phyloP scores from a whole-genome alignment of 2,113 vertebrate genomes.

The Pterocles gutturalis region DNA sequence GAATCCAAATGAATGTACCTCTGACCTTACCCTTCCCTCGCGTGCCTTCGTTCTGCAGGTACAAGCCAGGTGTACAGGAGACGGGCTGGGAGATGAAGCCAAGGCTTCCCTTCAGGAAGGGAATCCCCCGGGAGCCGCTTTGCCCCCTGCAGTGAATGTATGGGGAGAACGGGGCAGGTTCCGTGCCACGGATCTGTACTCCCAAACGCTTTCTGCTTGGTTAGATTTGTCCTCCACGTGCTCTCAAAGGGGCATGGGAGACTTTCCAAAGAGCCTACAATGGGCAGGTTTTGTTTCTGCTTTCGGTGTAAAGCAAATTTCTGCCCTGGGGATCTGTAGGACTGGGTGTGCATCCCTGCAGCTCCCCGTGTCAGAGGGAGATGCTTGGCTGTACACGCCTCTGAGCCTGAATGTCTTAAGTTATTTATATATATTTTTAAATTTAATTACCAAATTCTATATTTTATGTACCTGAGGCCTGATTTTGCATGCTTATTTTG shows the following conservation, averaged over 20 bases:
- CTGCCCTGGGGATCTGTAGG: fast-evolving
- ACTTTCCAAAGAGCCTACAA: not conserved
- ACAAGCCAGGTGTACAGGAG: not conserved
- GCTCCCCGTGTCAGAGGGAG: not conserved
- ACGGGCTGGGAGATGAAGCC: not conserved
- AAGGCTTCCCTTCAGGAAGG: not conserved
- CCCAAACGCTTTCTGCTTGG: not conserved
- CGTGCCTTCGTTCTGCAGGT: not conserved
- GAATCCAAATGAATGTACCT: not conserved
- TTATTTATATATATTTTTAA: constrained; percentile 53
- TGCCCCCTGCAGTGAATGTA: not conserved
- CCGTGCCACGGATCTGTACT: not conserved
- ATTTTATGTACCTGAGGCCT: constrained; percentile 33
- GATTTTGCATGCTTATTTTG: not conserved
- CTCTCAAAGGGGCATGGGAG: not conserved
- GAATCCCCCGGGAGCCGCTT: not conserved
- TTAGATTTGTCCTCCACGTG: not conserved
- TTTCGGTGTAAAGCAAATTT: not conserved
- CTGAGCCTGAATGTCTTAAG: constrained; percentile 52
- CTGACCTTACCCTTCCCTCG: not conserved
- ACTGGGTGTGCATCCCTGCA: not conserved
- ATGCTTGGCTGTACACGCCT: not conserved
- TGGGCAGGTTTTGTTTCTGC: not conserved
- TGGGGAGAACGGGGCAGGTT: not conserved
- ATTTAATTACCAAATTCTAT: not conserved